Evolutionary conservation across 2,113 vertebrate genomes (phyloP).

Genomic region (Eulemur rufifrons): DNA sequence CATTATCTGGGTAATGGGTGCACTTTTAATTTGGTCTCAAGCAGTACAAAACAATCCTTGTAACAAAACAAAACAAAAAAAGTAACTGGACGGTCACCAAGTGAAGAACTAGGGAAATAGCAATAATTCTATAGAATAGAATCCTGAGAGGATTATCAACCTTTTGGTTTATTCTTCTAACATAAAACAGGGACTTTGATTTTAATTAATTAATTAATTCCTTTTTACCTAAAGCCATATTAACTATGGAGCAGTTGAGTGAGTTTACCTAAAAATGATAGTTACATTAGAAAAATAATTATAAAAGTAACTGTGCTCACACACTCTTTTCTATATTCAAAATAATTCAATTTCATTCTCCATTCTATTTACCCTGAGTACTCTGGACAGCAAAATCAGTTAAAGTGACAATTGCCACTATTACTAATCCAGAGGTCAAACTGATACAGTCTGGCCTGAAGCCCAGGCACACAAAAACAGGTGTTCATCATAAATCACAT

Average conservation of each 20-base stretch:
- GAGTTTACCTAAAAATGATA: neutral
- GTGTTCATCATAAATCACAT: neutral
- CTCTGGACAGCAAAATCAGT: neutral
- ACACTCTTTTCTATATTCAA: neutral
- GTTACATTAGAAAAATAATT: conserved; percentile 26
- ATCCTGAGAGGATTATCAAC: neutral
- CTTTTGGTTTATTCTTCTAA: neutral
- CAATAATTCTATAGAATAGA: neutral
- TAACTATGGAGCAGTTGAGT: neutral
- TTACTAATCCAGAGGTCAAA: neutral
- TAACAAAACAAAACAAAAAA: neutral
- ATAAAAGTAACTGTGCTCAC: neutral
- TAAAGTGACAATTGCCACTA: neutral
- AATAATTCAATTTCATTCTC: neutral
- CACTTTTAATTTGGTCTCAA: too few species aligned
- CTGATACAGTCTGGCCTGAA: neutral
- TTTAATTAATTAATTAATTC: neutral
- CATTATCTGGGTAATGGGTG: too few species aligned
- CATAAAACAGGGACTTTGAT: neutral
- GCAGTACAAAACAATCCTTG: too few species aligned
- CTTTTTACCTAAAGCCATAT: neutral
- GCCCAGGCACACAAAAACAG: neutral
- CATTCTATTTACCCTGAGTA: neutral
- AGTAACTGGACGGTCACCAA: neutral
- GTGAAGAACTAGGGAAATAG: neutral